Conservation (phyloP, 2,797 vertebrate genomes). For the Phrynocephalus forsythii region DNA sequence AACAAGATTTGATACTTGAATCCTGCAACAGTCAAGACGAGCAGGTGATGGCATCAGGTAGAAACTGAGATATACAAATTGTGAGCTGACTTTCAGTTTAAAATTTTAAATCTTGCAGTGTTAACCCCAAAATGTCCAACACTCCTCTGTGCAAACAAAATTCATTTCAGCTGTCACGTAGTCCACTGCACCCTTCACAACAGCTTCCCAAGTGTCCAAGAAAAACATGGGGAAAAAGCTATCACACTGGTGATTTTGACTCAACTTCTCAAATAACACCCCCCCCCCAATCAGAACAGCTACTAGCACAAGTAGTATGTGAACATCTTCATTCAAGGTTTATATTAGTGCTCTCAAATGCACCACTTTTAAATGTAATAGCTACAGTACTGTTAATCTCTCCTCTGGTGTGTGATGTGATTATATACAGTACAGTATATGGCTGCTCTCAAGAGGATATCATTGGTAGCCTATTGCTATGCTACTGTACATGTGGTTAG, state of each 20-base stretch:
- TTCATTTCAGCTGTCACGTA: neutral
- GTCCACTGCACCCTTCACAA: neutral
- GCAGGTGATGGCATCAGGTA: neutral
- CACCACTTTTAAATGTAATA: neutral
- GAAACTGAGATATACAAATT: neutral
- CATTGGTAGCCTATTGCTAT: neutral
- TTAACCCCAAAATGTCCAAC: neutral
- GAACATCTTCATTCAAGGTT: neutral
- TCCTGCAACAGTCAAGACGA: neutral
- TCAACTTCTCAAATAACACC: neutral
- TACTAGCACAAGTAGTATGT: neutral
- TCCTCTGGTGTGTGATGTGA: neutral
- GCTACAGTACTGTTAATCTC: neutral
- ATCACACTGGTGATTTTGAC: neutral
- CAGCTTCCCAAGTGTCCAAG: neutral
- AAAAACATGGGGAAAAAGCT: neutral
- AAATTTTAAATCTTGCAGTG: neutral
- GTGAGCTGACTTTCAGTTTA: neutral
- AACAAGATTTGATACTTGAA: neutral
- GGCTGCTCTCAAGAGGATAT: neutral
- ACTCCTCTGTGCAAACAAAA: neutral
- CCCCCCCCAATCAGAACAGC: neutral
- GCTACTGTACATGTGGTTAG: neutral
- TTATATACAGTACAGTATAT: neutral
- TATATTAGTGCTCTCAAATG: neutral